Evolutionary conservation across 92 coral and sea anemone genomes (phyloP), one percentile per base, ranked within the genome.

Genomic region (Montipora capitata): DNA sequence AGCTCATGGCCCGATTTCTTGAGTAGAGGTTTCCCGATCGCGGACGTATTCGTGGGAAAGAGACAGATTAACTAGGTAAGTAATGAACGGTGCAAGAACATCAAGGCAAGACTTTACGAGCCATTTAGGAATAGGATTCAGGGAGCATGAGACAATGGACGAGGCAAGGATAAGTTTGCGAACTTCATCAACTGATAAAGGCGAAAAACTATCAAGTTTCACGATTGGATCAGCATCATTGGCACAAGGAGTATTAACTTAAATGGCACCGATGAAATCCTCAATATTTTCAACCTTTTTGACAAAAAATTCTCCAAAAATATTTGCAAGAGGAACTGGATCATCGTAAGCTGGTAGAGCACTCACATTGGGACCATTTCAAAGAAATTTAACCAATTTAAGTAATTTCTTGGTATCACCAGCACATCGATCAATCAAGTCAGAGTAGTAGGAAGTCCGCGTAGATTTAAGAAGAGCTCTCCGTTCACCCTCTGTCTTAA

Each of bases 321-420:
- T 57, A 76, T 85, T 61, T 2, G 90, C 90, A 20, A 85, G 90
- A n/a, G 62, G 76, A 40, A 16, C 40, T 40, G 90, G 85, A 85
- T 69, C 17, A 17, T 63, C 85, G 62, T 85, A 51, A 11, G 85
- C 74, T 27, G 88, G 67, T 12, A 85, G 38, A 11, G 11, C 15
- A 58, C 64, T 58, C 15, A 0, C 64, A 1, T 27, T 27, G 1
- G 35, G 0, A 27, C 35, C 35, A 27, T 27, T 27, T 27, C 35
- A 27, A 58, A 58, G 64, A 14, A 58, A 58, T 58, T 10, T 4
- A 12, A 12, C 15, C 64, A 58, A 58, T 58, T 58, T 4, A 16
- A 58, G 3, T 58, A 58, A 58, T 16, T 51, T 11, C 1, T 11
- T 51, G 57, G 57, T 1, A 51, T 51, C 11, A 11, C 57, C 57